These are phyloP conservation scores for Wiebesia pumilae DNA, from an alignment of 1,140 invertebrate species.

Conservation along the genomic window DNA sequence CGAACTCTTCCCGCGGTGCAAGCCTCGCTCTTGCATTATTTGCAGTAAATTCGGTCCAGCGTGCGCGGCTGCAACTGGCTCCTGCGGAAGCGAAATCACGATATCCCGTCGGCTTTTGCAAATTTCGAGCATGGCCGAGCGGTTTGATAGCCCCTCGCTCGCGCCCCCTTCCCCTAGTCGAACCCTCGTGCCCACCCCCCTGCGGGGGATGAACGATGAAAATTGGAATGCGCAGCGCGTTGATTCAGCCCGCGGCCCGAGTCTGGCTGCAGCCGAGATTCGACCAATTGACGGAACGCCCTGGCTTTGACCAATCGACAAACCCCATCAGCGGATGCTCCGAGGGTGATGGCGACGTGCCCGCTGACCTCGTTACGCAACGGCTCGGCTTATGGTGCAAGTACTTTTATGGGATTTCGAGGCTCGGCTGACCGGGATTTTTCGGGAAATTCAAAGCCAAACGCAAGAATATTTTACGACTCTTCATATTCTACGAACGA, in stretches of 20 bases:
- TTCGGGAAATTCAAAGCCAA: too few species aligned
- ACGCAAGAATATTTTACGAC: too few species aligned
- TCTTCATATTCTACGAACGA: too few species aligned
- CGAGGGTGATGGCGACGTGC: not conserved
- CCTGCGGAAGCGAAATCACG: conserved; percentile 56
- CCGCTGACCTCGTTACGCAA: conserved; percentile 61
- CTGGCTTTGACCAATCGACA: conserved; percentile 61
- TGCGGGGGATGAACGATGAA: conserved; percentile 54
- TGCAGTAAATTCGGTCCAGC: conserved; percentile 23
- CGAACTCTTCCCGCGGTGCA: not conserved
- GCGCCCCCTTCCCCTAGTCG: not conserved
- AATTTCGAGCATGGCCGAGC: conserved; percentile 67
- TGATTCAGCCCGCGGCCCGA: conserved; percentile 21
- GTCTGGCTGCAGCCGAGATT: conserved; percentile 50
- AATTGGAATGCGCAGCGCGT: conserved; percentile 57
- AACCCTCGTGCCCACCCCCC: not conserved
- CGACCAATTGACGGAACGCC: conserved; percentile 63
- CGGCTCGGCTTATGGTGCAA: too few species aligned
- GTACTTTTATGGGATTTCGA: too few species aligned
- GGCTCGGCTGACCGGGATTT: too few species aligned
- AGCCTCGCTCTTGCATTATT: conserved; percentile 4
- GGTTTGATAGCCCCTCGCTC: conserved; percentile 63
- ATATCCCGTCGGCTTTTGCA: conserved; percentile 58
- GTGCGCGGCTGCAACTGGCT: not conserved
- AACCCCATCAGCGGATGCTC: conserved; percentile 52